Evolutionary conservation across 2,888 invertebrate species (phyloP).

Genomic region (Ephialtes manifestator): DNA sequence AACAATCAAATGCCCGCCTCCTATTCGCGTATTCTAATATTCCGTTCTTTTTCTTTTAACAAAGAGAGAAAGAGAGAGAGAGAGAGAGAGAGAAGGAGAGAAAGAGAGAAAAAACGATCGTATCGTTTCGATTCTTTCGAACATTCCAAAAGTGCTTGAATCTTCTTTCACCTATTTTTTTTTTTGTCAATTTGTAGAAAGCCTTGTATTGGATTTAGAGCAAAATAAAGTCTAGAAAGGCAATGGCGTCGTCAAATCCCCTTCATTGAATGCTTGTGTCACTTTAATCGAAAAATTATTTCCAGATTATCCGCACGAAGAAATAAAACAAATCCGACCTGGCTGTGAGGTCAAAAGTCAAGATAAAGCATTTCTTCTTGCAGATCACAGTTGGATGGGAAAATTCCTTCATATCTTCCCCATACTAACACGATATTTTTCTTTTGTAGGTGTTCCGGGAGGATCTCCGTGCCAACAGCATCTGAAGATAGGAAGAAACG

Average conservation of each 20-base stretch:
- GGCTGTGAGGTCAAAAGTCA: neutral
- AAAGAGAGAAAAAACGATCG: conserved; percentile 61
- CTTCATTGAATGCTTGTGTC: conserved; percentile 49
- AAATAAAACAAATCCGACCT: neutral
- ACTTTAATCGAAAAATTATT: conserved; percentile 15
- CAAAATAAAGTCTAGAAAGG: conserved; percentile 86
- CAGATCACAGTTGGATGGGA: neutral
- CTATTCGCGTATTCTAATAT: conserved; percentile 52
- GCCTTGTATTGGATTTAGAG: conserved; percentile 85
- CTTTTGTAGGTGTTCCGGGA: conserved; percentile 59
- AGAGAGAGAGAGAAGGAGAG: conserved; percentile 8
- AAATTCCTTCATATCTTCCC: neutral
- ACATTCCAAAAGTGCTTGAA: conserved; percentile 83
- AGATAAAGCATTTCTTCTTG: neutral
- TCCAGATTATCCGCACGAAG: neutral
- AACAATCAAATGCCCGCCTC: conserved; percentile 37
- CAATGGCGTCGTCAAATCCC: conserved; percentile 71
- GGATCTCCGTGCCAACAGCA: conserved; percentile 9
- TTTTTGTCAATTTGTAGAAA: conserved; percentile 83
- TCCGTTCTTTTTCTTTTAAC: conserved; percentile 68
- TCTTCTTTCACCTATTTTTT: conserved; percentile 69
- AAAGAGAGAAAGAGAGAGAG: conserved; percentile 31
- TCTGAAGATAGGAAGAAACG: conserved; percentile 7
- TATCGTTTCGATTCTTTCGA: conserved; percentile 80
- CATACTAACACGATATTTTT: conserved; percentile 64